Evolutionary conservation across 2,888 invertebrate genomes (phyloP), one percentile per base, ranked within the genome.

Genomic region (Sicus ferrugineus): DNA sequence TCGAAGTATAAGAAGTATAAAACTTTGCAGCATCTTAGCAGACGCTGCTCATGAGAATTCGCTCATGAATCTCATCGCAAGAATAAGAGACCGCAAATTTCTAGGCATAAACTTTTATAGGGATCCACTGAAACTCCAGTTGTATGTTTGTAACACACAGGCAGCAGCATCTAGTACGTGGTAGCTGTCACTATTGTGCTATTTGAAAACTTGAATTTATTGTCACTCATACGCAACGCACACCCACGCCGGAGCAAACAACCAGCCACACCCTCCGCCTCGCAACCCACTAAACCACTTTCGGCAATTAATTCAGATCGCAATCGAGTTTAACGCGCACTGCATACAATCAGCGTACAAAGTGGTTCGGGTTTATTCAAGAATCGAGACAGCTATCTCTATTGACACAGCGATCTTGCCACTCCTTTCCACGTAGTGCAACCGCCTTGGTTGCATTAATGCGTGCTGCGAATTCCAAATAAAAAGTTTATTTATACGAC

Each of bases 281-380:
- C 16, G 5, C 9, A 26, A 19, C 21, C 19, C 42, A 34, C 21
- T 5, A n/a, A n/a, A n/a, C n/a, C n/a, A n/a, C n/a, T n/a, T n/a
- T n/a, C n/a, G 26, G 34, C 23, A 21, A 61, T 61, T 46, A 26
- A 61, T 61, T 61, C 7, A 38, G 23, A 38, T 26, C 21, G 23
- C 42, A 46, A 21, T 61, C 19, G 30, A 28, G 30, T 46, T 46
- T 16, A 42, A 61, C 23, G 28, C 42, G 61, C 61, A 16, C 16
- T 16, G n/a, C 38, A 61, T n/a, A 42, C 61, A 61, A 42, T 61
- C 61, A 42, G 14, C 14, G 30, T 30, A 58, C 30, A 16, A 42
- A 61, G 42, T 42, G 61, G 46, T 61, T 61, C 14, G 26, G 42
- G 61, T 61, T 61, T 38, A 42, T 23, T 38, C 34, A 59, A 21